Conservation (phyloP, 2,113 vertebrate species). For the Zosterops lateralis region DNA sequence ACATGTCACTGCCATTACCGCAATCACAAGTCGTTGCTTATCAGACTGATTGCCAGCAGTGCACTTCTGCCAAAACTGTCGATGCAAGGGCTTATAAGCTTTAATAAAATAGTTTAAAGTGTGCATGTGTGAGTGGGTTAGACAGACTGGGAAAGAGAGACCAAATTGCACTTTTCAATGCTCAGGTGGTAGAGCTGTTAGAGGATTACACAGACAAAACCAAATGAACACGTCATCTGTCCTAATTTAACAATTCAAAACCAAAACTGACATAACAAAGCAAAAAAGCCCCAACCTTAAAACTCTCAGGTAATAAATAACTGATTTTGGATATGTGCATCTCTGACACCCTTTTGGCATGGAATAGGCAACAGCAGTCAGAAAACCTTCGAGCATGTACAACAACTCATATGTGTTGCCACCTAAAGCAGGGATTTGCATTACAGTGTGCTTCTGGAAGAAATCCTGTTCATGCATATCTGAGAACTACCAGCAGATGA, state of each 20-base stretch:
- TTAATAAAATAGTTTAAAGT: constrained; percentile 20
- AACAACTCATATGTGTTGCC: background rate
- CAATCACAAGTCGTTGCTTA: background rate
- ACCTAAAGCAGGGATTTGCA: background rate
- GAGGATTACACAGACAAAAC: background rate
- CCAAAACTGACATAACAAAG: background rate
- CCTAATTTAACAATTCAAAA: background rate
- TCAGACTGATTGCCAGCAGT: background rate
- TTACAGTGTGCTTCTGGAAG: background rate
- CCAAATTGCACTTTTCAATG: background rate
- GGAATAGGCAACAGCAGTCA: background rate
- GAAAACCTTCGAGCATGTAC: background rate
- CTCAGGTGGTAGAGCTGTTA: background rate
- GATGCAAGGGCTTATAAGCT: background rate
- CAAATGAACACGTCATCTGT: background rate
- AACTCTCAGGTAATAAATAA: background rate
- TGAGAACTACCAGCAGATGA: background rate
- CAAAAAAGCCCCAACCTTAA: rapidly evolving
- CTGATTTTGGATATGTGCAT: background rate
- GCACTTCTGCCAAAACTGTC: background rate
- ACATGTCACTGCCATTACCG: background rate
- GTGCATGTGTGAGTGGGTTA: background rate
- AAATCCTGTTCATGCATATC: background rate
- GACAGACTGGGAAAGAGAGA: background rate
- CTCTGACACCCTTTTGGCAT: background rate